phyloP scores from a whole-genome alignment of 2,888 invertebrate species.

The Mythimna lalbum region DNA sequence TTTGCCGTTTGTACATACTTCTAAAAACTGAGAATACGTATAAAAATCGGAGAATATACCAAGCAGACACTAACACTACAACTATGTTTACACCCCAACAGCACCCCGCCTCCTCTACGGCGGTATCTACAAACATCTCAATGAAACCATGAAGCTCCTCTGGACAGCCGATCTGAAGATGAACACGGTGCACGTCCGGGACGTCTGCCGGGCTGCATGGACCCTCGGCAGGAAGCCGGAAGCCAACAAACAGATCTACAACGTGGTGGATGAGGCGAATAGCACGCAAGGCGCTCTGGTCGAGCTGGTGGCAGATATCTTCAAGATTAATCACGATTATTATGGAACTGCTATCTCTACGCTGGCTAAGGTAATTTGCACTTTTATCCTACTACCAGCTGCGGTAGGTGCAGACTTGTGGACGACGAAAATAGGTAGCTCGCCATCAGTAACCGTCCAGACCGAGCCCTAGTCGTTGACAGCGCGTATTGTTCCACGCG shows the following conservation, averaged over 20 bases:
- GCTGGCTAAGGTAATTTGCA: slow-evolving; percentile 93
- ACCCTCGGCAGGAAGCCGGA: slow-evolving; percentile 90
- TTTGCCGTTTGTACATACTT: too few species aligned
- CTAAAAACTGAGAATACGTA: too few species aligned
- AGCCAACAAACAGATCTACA: slow-evolving; percentile 92
- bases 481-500: too few species aligned
- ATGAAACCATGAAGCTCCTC: slow-evolving; percentile 97
- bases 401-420: too few species aligned
- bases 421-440: too few species aligned
- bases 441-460: too few species aligned
- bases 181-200: slow-evolving; percentile 96
- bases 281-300: slow-evolving; percentile 97
- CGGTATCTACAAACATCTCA: slow-evolving; percentile 96
- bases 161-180: slow-evolving; percentile 96
- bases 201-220: slow-evolving; percentile 96
- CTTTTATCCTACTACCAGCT: too few species aligned
- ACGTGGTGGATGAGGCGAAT: slow-evolving; percentile 95
- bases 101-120: slow-evolving; percentile 96
- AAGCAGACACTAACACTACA: neutral
- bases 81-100: slow-evolving; percentile 75
- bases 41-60: too few species aligned
- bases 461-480: too few species aligned
- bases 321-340: slow-evolving; percentile 96
- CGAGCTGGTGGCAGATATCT: slow-evolving; percentile 94
- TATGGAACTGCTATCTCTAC: slow-evolving; percentile 96